A percentile compares a stretch with the other conserved stretches of the same genome.
Evolutionary conservation across 1,140 invertebrate genomes (phyloP).

Genomic region (Drosophila saltans): DNA sequence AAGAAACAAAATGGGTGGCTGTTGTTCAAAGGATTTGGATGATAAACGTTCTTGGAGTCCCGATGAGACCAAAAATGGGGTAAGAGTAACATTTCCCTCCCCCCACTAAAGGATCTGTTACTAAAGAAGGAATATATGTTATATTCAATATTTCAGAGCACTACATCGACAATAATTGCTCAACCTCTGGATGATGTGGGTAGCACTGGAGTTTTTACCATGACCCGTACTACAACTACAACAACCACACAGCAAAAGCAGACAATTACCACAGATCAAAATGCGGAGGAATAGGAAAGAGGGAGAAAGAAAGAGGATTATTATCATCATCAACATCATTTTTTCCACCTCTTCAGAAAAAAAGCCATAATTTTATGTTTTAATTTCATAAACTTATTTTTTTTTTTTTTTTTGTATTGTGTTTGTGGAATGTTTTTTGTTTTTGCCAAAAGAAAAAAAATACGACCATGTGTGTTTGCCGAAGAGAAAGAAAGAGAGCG

Average conservation of each 20-base stretch:
- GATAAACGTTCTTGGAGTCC: slow-evolving; percentile 78
- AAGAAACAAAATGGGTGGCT: slow-evolving; percentile 56
- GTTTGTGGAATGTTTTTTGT: slow-evolving; percentile 18
- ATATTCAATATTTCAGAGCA: slow-evolving; percentile 49
- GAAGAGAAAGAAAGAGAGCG: slow-evolving; percentile 19
- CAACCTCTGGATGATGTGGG: slow-evolving; percentile 72
- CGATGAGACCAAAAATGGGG: slow-evolving; percentile 77
- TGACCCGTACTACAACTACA: slow-evolving; percentile 54
- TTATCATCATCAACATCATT: not conserved
- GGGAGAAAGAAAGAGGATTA: not conserved
- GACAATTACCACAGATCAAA: slow-evolving; percentile 45
- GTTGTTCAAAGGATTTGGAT: slow-evolving; percentile 77
- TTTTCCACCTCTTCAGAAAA: not conserved
- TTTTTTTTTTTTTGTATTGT: not conserved
- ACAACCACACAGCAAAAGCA: slow-evolving; percentile 38
- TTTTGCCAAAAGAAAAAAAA: slow-evolving; percentile 14
- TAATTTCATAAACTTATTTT: not conserved
- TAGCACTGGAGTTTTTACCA: slow-evolving; percentile 71
- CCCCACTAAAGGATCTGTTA: not conserved
- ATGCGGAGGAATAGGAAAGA: slow-evolving; percentile 22
- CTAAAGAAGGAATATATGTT: not conserved
- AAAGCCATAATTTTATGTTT: not conserved
- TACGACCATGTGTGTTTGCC: slow-evolving; percentile 54
- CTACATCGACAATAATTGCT: slow-evolving; percentile 77
- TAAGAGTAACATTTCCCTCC: slow-evolving; percentile 35